Base-by-base conservation (phyloP, 2,113 vertebrate species). In the Sitta europaea region DNA sequence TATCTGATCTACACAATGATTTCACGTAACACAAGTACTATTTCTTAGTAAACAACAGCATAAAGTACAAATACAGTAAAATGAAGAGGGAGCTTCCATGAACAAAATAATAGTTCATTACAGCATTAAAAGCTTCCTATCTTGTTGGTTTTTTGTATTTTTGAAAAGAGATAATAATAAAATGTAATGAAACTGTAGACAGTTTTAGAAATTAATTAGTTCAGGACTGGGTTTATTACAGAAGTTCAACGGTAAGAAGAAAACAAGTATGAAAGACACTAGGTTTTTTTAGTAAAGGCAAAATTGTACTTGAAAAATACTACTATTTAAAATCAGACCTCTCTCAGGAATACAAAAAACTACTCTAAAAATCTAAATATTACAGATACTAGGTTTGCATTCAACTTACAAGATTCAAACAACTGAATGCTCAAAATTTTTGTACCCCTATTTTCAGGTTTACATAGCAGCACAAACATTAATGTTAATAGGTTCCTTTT, bases 271-370 rank as follows among this genome's bases (percentile, higher is more conserved):
- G 6, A 70, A 81, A 59, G 17, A 62, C 29, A 17, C n/a, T n/a
- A 9, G 6, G 0, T 27, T 40, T 19, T 51, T 74, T 31, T 36
- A 31, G 57, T 27, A 71, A 38, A 29, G 0, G 1, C 5, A 83
- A 79, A 75, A 74, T 4, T 3, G 0, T 8, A 9, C 11, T 25
- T 67, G 28, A 79, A 92, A 65, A 75, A 71, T 6, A 38, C 5
- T 55, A 47, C 35, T 61, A 38, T 19, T 67, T n/a, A 68, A 90
- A 86, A 65, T 47, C 23, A 88, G 54, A 54, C 6, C 8, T 65
- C 43, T 55, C 57, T 36, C 22, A 48, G 14, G 15, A 83, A 86
- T 20, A 94, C 7, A 83, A 50, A 71, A 36, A 70, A 3, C 8
- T 50, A 28, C 23, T 17, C 5, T 23, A 72, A 67, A 86, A 76